These are phyloP conservation scores for Indicator maculatus DNA, from an alignment of 2,113 vertebrate genomes.

Conservation along the genomic window DNA sequence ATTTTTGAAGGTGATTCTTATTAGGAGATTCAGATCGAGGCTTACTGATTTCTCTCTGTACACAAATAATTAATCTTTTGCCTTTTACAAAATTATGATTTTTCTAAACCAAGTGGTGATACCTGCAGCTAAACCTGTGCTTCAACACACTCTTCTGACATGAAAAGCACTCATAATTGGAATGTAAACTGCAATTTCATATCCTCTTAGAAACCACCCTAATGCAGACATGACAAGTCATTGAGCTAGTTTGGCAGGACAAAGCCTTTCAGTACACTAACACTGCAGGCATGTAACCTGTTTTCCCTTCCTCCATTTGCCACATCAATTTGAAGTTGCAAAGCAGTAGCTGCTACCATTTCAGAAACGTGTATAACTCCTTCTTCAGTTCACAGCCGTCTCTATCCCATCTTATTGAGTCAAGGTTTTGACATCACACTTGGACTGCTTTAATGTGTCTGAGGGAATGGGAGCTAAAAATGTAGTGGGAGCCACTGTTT, in stretches of 20 bases:
- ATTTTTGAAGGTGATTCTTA: neutral
- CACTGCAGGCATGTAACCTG: conserved; percentile 62
- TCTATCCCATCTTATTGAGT: neutral
- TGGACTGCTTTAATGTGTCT: neutral
- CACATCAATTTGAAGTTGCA: conserved; percentile 2
- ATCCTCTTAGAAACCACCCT: conserved; percentile 26
- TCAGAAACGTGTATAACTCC: conserved; percentile 12
- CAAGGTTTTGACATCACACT: neutral
- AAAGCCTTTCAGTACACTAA: conserved; percentile 39
- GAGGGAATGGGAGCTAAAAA: neutral
- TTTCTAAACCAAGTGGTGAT: neutral
- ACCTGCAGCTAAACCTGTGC: neutral
- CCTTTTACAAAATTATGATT: neutral
- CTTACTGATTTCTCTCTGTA: neutral
- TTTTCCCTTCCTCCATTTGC: conserved; percentile 68
- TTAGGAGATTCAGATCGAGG: neutral
- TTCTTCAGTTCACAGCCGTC: neutral
- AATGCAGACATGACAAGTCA: conserved; percentile 47
- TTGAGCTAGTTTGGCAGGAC: conserved; percentile 49
- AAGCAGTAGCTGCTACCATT: neutral
- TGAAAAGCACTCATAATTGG: conserved; percentile 15
- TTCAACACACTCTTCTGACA: conserved; percentile 20
- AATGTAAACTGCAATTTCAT: neutral
- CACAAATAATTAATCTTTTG: neutral
- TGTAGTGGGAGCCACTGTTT: neutral